Conservation (phyloP, 2,113 vertebrate genomes). For the Lophius piscatorius region DNA sequence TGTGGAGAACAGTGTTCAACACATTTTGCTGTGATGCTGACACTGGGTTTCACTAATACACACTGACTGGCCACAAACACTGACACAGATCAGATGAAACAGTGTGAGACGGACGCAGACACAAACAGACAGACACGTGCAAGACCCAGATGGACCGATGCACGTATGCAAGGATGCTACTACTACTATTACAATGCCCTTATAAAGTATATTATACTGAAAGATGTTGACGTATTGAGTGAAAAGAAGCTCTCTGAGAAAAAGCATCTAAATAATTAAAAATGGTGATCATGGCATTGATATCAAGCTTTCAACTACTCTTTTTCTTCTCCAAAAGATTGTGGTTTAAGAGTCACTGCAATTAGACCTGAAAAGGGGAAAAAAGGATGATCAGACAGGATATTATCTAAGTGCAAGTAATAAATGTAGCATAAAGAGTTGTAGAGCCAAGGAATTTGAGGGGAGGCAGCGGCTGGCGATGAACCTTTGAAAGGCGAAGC, state of each 20-base stretch:
- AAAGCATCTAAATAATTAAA: constrained; percentile 9
- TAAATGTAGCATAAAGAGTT: constrained; percentile 75
- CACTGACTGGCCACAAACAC: constrained; percentile 24
- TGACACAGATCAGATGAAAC: constrained; percentile 43
- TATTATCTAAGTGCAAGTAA: constrained; percentile 77
- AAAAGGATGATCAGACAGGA: constrained; percentile 64
- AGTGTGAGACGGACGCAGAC: constrained; percentile 32
- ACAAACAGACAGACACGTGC: constrained; percentile 29
- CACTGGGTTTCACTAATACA: constrained; percentile 14
- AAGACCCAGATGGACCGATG: constrained; percentile 13
- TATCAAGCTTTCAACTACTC: constrained; percentile 66
- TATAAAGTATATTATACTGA: no score
- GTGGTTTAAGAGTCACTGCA: constrained; percentile 66
- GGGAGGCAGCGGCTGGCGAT: constrained; percentile 46
- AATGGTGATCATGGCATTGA: constrained; percentile 39
- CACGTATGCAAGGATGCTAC: background rate
- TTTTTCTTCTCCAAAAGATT: constrained; percentile 50
- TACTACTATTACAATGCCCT: background rate
- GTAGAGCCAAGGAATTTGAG: constrained; percentile 71
- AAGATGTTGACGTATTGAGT: no score
- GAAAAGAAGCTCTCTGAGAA: no score
- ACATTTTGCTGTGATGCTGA: constrained; percentile 29
- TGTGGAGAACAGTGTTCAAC: constrained; percentile 27
- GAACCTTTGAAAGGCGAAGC: constrained; percentile 77
- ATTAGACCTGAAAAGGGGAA: constrained; percentile 52